Conservation (phyloP, 2,113 vertebrate species). For the Vireo altiloquus region DNA sequence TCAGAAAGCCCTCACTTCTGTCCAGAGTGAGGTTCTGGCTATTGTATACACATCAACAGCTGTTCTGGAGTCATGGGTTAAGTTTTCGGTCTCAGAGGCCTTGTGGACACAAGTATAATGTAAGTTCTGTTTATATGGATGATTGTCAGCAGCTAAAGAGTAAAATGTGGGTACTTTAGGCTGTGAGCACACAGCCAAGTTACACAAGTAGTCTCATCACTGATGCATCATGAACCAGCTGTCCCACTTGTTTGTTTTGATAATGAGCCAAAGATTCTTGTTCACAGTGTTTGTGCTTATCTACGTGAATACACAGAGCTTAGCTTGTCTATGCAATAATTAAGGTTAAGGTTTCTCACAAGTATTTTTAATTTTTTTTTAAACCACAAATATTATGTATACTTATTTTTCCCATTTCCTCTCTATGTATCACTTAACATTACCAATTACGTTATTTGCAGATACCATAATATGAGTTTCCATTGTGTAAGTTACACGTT, state of each 20-base stretch:
- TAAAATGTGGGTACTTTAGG: not conserved
- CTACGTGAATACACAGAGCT: not conserved
- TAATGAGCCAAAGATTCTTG: not conserved
- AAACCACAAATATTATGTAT: not conserved
- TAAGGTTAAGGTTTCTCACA: not conserved
- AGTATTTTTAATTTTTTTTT: not conserved
- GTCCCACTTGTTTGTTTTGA: not conserved
- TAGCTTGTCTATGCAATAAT: not conserved
- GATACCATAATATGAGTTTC: not conserved
- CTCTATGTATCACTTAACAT: not conserved
- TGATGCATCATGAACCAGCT: not conserved
- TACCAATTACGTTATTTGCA: not conserved
- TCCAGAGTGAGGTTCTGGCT: not conserved
- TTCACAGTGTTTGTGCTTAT: not conserved
- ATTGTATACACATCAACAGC: not conserved
- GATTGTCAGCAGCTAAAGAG: not conserved
- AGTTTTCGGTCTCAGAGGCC: not conserved
- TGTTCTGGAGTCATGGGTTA: not conserved
- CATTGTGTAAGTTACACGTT: not conserved
- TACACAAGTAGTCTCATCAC: not conserved
- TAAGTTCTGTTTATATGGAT: not conserved
- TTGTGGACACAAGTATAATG: not conserved
- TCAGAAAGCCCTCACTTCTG: not conserved
- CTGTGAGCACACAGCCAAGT: not conserved
- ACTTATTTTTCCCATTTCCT: not conserved